Percentiles rank a stretch among this genome's conserved stretches.
phyloP scores from a whole-genome alignment of 1,140 invertebrate species.

The Papilio aristodemus region DNA sequence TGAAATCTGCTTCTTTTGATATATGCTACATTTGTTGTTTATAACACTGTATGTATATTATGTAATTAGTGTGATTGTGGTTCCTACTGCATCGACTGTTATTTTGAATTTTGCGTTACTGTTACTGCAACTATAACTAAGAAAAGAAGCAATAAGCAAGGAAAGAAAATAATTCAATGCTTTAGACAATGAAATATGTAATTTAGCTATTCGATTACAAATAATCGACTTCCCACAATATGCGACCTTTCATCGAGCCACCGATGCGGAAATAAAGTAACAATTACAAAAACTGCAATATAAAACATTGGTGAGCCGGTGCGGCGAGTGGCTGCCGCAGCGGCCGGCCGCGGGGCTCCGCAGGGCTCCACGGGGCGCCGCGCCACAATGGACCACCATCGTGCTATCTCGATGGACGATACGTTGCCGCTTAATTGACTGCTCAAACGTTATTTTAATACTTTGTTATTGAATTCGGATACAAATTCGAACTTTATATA shows the following conservation, averaged over 20 bases:
- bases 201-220: conserved; percentile 38
- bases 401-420: conserved; percentile 76
- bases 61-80: too few species aligned
- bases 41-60: too few species aligned
- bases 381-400: conserved; percentile 74
- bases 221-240: conserved; percentile 68
- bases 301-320: conserved; percentile 64
- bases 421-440: conserved; percentile 77
- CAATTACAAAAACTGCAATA: conserved; percentile 72
- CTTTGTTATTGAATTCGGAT: conserved; percentile 72
- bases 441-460: conserved; percentile 78
- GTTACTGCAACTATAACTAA: background rate
- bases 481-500: conserved; percentile 37
- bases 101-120: too few species aligned
- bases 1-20: too few species aligned
- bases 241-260: conserved; percentile 58
- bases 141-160: background rate
- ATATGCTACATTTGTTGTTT: background rate
- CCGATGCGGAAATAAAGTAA: conserved; percentile 62
- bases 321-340: conserved; percentile 46
- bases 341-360: conserved; percentile 1
- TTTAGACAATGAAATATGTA: background rate
- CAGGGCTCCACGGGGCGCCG: conserved; percentile 60
- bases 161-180: background rate
- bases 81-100: too few species aligned